These are phyloP conservation scores for Acanthosepion lycidas DNA, from an alignment of 2,888 invertebrate species.

Conservation along the genomic window DNA sequence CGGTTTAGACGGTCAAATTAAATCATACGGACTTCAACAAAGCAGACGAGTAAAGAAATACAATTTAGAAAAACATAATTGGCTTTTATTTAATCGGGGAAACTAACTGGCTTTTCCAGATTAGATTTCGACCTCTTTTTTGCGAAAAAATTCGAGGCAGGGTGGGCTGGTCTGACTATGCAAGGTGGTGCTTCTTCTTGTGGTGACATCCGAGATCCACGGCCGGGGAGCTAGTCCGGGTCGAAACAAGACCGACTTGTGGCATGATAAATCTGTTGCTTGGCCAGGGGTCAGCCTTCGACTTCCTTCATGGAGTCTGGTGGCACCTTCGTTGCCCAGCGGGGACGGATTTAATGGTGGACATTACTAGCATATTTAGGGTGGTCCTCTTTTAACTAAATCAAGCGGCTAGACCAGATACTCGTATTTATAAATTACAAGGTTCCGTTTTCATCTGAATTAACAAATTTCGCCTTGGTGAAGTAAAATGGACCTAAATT, in stretches of 20 bases:
- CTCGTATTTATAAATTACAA: neutral
- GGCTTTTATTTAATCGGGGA: neutral
- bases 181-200: neutral
- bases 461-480: neutral
- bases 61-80: neutral
- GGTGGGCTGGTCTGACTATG: neutral
- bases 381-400: neutral
- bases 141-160: neutral
- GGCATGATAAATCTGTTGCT: neutral
- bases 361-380: constrained; percentile 3
- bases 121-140: neutral
- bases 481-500: neutral
- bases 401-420: neutral
- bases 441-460: neutral
- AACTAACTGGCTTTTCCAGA: neutral
- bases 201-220: neutral
- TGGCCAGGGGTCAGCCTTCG: neutral
- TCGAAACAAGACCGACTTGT: neutral
- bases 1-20: neutral
- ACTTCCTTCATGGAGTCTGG: neutral
- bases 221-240: neutral
- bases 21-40: neutral
- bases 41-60: too few relatives aligned
- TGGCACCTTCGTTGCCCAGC: neutral
- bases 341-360: neutral